phyloP scores from a whole-genome alignment of 1,140 invertebrate genomes.

The Procambarus clarkii region DNA sequence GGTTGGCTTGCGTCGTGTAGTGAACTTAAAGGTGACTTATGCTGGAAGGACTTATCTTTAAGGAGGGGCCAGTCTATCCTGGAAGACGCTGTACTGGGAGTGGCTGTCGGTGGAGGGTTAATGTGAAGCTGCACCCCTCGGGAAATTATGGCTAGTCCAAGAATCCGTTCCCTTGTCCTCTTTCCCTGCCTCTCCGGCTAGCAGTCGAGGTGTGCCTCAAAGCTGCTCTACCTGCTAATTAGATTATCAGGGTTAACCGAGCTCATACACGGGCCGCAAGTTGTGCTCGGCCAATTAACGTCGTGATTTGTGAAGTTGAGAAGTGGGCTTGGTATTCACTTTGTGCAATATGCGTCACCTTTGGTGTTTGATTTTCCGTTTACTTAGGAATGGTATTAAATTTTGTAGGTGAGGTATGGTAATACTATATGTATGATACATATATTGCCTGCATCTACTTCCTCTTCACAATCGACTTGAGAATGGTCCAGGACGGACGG shows the following conservation, averaged over 20 bases:
- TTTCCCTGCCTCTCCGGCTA: not conserved
- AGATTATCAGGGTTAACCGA: conserved; percentile 48
- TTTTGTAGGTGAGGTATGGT: no score
- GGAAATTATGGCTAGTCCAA: not conserved
- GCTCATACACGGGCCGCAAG: conserved; percentile 40
- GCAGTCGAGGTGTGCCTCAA: conserved; percentile 17
- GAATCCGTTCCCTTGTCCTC: not conserved
- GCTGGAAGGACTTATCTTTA: no score
- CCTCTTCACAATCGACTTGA: no score
- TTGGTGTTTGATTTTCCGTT: not conserved
- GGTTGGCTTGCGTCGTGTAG: not conserved
- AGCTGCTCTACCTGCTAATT: conserved; percentile 45
- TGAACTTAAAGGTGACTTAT: not conserved
- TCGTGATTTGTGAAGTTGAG: conserved; percentile 50
- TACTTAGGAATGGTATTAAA: no score
- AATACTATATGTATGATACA: no score
- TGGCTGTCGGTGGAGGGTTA: not conserved
- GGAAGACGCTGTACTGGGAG: not conserved
- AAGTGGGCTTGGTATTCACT: not conserved
- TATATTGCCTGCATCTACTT: no score
- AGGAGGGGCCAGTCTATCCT: no score
- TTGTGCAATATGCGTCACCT: not conserved
- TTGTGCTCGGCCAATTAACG: conserved; percentile 45
- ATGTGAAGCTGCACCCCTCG: not conserved
- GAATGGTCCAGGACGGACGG: no score